Percentiles rank a stretch among this genome's conserved stretches.
These are phyloP conservation scores for Sciurus vulgaris DNA, from an alignment of 2,797 vertebrate genomes.

Conservation along the genomic window DNA sequence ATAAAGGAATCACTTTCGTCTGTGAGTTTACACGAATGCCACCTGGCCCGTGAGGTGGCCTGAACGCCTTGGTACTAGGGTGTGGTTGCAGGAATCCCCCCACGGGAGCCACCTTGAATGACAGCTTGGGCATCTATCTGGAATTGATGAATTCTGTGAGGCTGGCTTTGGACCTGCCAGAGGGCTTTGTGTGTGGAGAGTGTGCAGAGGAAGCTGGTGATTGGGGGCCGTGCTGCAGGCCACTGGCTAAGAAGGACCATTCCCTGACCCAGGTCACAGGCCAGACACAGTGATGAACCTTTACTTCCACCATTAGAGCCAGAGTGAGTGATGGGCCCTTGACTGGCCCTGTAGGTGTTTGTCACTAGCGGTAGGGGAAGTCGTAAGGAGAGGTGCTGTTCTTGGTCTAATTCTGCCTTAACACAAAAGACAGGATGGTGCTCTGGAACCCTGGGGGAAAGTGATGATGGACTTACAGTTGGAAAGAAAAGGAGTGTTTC, in stretches of 20 bases:
- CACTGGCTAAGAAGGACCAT: accelerated
- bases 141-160: not conserved
- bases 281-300: not conserved
- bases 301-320: accelerated
- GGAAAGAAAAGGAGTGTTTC: not conserved
- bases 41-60: not conserved
- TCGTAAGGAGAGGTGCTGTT: accelerated
- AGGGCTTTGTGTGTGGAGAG: not conserved
- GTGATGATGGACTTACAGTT: not conserved
- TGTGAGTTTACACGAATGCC: not conserved
- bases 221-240: not conserved
- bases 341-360: not conserved
- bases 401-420: not conserved
- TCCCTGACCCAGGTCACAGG: not conserved
- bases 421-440: not conserved
- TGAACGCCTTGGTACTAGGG: not conserved
- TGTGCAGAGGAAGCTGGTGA: not conserved
- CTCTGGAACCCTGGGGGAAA: not conserved
- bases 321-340: not conserved
- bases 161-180: not conserved
- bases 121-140: not conserved
- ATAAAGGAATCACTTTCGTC: too few relatives aligned
- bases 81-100: too few relatives aligned
- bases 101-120: too few relatives aligned
- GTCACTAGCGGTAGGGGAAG: not conserved